Percentiles rank a stretch among this genome's conserved stretches.
Conservation (phyloP, 2,888 invertebrate genomes). For the Yponomeuta malinellus region DNA sequence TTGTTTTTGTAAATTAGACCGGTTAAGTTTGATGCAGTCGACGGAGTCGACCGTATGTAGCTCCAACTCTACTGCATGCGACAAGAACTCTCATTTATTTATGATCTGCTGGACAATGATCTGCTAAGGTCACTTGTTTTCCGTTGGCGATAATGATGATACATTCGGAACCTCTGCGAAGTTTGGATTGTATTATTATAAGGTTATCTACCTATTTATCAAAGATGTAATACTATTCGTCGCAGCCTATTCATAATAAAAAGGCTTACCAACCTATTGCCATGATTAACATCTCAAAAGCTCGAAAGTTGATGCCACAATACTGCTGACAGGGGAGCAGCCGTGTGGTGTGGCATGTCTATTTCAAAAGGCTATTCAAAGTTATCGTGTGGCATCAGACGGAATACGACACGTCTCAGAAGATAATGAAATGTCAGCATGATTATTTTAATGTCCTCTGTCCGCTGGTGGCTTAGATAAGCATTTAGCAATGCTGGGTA, state of each 20-base stretch:
- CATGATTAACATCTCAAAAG: neutral
- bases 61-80: too few species aligned
- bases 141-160: neutral
- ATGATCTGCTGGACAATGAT: too few species aligned
- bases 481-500: neutral
- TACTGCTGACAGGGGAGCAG: neutral
- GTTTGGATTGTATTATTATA: too few species aligned
- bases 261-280: neutral
- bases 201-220: too few species aligned
- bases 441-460: neutral
- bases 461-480: neutral
- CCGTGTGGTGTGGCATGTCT: neutral
- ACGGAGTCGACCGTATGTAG: too few species aligned
- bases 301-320: neutral
- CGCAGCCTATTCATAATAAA: too few species aligned
- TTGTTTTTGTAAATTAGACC: too few species aligned
- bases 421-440: slow-evolving; percentile 1
- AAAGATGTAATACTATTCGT: too few species aligned
- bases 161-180: neutral
- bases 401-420: neutral
- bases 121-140: too few species aligned
- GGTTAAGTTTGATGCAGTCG: too few species aligned
- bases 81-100: too few species aligned
- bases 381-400: neutral
- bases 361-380: neutral